Evolutionary conservation across 2,113 vertebrate genomes (phyloP).

Genomic region (Limnothrissa miodon): DNA sequence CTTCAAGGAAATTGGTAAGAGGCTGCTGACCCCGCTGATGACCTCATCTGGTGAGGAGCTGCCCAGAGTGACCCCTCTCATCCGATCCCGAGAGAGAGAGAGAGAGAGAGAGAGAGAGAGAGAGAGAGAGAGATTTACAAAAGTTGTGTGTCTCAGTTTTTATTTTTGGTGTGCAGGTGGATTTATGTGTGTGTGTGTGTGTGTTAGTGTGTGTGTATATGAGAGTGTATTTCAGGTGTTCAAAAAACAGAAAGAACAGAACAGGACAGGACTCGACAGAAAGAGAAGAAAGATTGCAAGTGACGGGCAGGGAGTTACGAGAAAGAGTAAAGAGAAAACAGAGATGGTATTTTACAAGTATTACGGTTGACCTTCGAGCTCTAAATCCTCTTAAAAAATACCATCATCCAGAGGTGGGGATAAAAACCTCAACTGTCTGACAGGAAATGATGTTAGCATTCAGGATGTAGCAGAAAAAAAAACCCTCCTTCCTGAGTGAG

Average conservation of each 20-base stretch:
- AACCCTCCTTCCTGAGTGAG: not conserved
- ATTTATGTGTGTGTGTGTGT: no score
- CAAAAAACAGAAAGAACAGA: not conserved
- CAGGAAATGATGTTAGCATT: not conserved
- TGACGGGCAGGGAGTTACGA: not conserved
- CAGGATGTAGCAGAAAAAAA: not conserved
- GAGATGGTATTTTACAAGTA: not conserved
- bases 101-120: not conserved
- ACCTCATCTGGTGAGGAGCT: not conserved
- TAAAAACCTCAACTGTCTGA: not conserved
- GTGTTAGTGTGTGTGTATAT: no score
- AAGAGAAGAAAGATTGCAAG: conserved; percentile 30
- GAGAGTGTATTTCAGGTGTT: no score
- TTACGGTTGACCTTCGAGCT: not conserved
- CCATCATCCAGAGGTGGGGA: not conserved
- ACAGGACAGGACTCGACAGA: not conserved
- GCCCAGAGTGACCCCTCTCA: not conserved
- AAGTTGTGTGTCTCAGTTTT: no score
- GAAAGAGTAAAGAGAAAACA: not conserved
- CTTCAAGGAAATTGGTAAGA: conserved; percentile 26
- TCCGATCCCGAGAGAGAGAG: not conserved
- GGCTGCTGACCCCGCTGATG: not conserved
- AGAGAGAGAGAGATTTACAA: not conserved
- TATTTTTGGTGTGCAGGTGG: no score
- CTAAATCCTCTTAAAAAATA: not conserved